Evolutionary conservation across 2,113 vertebrate genomes (phyloP).

Genomic region (Turdus rufiventris): DNA sequence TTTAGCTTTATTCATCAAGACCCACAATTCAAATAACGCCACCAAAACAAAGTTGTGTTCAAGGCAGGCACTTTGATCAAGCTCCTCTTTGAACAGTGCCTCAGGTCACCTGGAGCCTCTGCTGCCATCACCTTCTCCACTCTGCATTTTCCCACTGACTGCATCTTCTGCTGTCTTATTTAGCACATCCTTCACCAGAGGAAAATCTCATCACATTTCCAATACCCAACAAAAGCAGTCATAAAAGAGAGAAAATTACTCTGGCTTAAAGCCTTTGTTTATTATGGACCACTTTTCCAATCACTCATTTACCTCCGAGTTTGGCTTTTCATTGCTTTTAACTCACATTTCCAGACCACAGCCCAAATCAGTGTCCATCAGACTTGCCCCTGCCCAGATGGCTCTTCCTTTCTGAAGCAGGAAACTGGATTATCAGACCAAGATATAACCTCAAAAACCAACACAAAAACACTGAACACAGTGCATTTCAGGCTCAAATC

Average conservation of each 20-base stretch:
- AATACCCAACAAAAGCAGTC: background rate
- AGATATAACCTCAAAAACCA: background rate
- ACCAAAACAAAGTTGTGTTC: background rate
- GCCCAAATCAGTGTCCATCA: background rate
- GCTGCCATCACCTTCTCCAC: background rate
- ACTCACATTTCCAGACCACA: background rate
- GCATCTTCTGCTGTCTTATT: background rate
- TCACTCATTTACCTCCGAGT: background rate
- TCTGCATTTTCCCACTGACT: background rate
- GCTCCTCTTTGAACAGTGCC: background rate
- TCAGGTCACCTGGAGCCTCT: background rate
- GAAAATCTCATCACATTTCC: background rate
- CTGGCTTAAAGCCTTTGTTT: background rate
- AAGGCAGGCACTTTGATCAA: background rate
- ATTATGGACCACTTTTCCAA: background rate
- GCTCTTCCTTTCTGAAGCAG: background rate
- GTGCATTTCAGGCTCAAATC: background rate
- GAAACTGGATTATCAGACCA: background rate
- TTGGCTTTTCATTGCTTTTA: background rate
- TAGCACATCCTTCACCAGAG: background rate
- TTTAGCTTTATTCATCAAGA: background rate
- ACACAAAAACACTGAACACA: accelerated
- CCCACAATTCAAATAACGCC: background rate
- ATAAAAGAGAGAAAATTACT: background rate
- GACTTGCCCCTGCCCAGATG: background rate